These are phyloP conservation scores for Allobates femoralis DNA, from an alignment of 2,797 vertebrate genomes.

Conservation along the genomic window DNA sequence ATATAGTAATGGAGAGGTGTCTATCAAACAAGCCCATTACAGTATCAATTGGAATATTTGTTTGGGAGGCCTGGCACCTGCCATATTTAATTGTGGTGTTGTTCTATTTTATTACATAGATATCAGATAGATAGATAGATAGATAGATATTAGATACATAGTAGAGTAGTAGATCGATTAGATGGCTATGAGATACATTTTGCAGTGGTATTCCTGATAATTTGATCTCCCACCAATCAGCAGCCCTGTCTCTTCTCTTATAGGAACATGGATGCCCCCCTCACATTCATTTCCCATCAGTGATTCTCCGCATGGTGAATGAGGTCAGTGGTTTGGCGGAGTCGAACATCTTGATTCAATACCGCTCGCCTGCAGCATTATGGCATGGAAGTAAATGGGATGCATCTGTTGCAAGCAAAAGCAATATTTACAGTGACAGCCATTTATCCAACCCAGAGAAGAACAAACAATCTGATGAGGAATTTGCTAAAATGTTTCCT, in stretches of 20 bases:
- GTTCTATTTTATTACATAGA: no score
- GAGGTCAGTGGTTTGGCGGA: constrained; percentile 32
- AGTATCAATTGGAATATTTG: no score
- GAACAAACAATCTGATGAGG: not conserved
- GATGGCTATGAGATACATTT: no score
- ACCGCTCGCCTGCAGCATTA: constrained; percentile 22
- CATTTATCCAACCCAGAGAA: constrained; percentile 12
- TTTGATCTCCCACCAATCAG: not conserved
- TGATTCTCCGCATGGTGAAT: not conserved
- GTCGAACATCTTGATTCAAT: constrained; percentile 44
- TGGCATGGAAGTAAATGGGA: constrained; percentile 27
- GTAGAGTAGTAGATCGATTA: no score
- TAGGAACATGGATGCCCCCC: not conserved
- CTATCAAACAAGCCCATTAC: no score
- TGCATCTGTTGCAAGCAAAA: constrained; percentile 25
- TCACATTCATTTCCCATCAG: constrained; percentile 5
- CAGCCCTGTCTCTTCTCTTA: not conserved
- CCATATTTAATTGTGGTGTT: no score
- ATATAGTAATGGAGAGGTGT: no score
- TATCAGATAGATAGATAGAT: no score
- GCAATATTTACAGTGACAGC: constrained; percentile 5
- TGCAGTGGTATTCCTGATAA: not conserved
- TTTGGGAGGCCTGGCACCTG: no score
- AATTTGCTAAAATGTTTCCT: not conserved
- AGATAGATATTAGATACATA: no score